phyloP scores from a whole-genome alignment of 2,888 invertebrate genomes.

The Hirudinaria manillensis region DNA sequence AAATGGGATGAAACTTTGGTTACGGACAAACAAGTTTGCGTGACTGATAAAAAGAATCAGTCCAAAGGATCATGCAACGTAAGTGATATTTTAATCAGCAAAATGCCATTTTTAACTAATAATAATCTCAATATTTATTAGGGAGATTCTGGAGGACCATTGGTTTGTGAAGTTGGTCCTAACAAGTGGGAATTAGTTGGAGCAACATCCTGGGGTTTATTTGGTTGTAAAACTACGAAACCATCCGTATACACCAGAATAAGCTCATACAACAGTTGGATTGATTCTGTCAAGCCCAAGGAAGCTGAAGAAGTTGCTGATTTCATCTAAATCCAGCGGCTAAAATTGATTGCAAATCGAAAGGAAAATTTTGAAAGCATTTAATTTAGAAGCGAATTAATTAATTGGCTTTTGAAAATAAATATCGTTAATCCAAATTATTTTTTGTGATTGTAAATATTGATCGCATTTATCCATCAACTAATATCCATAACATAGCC shows the following conservation, averaged over 20 bases:
- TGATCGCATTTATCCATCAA: no score
- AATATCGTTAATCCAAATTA: no score
- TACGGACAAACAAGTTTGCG: conserved; percentile 23
- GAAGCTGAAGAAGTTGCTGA: no score
- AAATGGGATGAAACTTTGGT: conserved; percentile 7
- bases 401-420: no score
- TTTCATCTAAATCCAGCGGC: no score
- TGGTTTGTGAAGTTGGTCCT: conserved; percentile 20
- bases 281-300: conserved; percentile 33
- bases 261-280: conserved; percentile 32
- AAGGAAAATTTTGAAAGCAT: no score
- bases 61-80: conserved; percentile 29
- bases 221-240: conserved; percentile 26
- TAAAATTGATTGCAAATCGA: no score
- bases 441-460: no score
- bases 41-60: conserved; percentile 2
- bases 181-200: conserved; percentile 22
- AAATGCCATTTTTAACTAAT: background rate
- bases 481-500: no score
- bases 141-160: conserved; percentile 34
- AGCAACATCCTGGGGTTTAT: conserved; percentile 33
- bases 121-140: background rate
- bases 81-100: background rate
- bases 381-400: no score
- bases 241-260: conserved; percentile 34